Percentiles rank a stretch among this genome's conserved stretches.
Conservation (phyloP, 2,888 invertebrate species). For the Drosophila fulvimacula region DNA sequence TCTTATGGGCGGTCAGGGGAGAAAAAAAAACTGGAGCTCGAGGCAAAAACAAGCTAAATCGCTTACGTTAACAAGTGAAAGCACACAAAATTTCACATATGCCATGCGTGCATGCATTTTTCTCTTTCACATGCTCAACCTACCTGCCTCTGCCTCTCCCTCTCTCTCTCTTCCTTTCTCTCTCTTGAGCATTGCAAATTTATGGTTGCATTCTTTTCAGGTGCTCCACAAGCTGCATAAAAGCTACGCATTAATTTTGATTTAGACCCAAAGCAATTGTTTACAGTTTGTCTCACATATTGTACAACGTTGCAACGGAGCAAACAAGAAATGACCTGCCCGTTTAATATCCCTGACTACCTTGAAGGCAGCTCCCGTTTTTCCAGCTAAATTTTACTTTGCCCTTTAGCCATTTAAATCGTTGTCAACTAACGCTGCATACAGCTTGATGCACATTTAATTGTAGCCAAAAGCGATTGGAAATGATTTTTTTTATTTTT, state of each 20-base stretch:
- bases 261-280: conserved; percentile 46
- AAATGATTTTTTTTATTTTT: neutral
- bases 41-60: conserved; percentile 50
- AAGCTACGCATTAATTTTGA: conserved; percentile 48
- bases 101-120: conserved; percentile 18
- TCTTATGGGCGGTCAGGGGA: conserved; percentile 16
- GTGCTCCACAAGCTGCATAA: conserved; percentile 22
- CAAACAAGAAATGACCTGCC: conserved; percentile 5
- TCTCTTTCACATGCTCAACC: neutral
- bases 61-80: conserved; percentile 67
- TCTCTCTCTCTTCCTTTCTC: neutral
- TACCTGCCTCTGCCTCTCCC: neutral
- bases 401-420: conserved; percentile 2
- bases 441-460: neutral
- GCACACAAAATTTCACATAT: conserved; percentile 48
- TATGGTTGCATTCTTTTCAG: conserved; percentile 59
- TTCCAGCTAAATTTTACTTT: conserved; percentile 20
- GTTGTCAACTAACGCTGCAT: conserved; percentile 2
- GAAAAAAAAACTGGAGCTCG: conserved; percentile 4
- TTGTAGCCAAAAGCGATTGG: neutral
- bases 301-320: conserved; percentile 11
- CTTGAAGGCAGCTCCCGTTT: conserved; percentile 1
- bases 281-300: conserved; percentile 33
- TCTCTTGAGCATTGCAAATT: conserved; percentile 27
- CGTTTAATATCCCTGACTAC: conserved; percentile 16